A percentile compares a stretch with the other conserved stretches of the same genome.
phyloP scores from a whole-genome alignment of 2,797 vertebrate species.

The Microctenopoma lineatum region DNA sequence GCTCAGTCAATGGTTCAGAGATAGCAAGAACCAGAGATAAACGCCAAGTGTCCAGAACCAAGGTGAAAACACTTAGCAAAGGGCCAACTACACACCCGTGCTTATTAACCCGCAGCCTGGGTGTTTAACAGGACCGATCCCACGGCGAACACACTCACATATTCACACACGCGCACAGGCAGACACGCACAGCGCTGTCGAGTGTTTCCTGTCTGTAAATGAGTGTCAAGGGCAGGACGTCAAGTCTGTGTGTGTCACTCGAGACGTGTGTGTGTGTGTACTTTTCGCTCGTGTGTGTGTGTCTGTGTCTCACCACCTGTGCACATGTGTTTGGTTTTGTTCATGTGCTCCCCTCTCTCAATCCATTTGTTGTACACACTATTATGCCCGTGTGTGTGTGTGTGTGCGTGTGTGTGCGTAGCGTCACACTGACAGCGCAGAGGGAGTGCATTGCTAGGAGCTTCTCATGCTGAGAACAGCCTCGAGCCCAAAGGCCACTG shows the following conservation, averaged over 20 bases:
- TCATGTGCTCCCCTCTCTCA: background rate
- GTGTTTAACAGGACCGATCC: constrained; percentile 8
- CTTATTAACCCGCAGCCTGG: constrained; percentile 25
- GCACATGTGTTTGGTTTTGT: constrained; percentile 35
- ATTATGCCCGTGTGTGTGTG: too few relatives aligned
- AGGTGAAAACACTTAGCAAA: constrained; percentile 38
- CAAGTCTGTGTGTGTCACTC: constrained; percentile 21
- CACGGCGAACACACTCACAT: constrained; percentile 2
- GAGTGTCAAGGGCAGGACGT: constrained; percentile 35
- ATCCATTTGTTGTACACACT: too few relatives aligned
- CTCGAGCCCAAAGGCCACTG: constrained; percentile 73
- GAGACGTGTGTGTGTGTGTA: constrained; percentile 12
- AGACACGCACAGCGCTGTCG: constrained; percentile 11
- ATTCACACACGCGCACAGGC: background rate
- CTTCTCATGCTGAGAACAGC: constrained; percentile 71
- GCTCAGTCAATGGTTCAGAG: background rate
- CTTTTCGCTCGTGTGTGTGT: constrained; percentile 14
- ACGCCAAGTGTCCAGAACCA: constrained; percentile 20
- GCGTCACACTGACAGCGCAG: constrained; percentile 59
- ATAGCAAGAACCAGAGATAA: constrained; percentile 4
- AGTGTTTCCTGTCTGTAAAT: constrained; percentile 29
- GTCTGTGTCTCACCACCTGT: constrained; percentile 2
- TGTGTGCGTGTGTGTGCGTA: constrained; percentile 27
- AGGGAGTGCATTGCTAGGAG: constrained; percentile 65
- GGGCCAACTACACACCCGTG: constrained; percentile 5